Base-by-base conservation (phyloP, 1,140 invertebrate genomes). In the Drosophila elegans region DNA sequence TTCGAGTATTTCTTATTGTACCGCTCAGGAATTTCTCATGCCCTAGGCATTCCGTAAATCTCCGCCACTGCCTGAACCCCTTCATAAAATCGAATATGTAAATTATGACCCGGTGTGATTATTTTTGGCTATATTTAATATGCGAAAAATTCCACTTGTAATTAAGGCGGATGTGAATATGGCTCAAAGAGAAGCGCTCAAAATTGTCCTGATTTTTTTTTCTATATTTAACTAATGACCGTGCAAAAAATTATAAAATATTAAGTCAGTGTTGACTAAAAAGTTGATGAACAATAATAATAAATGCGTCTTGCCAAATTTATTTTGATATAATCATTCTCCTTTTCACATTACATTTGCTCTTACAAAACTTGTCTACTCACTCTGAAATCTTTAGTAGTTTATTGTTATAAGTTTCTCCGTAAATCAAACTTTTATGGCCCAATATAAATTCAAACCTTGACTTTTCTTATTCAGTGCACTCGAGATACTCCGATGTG, bases 1-100 rank as follows among this genome's bases (percentile, higher is more conserved):
- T 62, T 82, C 56, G 56, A 77, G 74, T 82, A 56, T 57, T 68
- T 82, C 78, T 60, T 73, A 48, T 71, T 48, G 42, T 49, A 38
- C 67, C 42, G 42, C 67, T 78, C 45, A 60, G 68, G 49, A 61
- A 68, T 74, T 74, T 45, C 44, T 45, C 45, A 38, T 10, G 74
- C 56, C 68, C 48, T 42, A 71, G 68, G 64, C 64, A 57, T 60
- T 38, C 36, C 44, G 46, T 32, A 49, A 44, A 80, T 45, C 56
- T 54, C 32, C 25, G 41, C 7, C 27, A 48, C 13, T 51, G 25
- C 13, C 61, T 82, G 74, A 78, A 78, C 74, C 74, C 69, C 66
- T 57, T 71, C 64, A 57, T 71, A 41, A 55, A 21, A 16, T 57
- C 68, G 64, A 71, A 16, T 71, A 49, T 57, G 64, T 44, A 71